Percentiles rank a stretch among this genome's conserved stretches.
Conservation (phyloP, 2,113 vertebrate genomes). For the Nematolebias whitei region DNA sequence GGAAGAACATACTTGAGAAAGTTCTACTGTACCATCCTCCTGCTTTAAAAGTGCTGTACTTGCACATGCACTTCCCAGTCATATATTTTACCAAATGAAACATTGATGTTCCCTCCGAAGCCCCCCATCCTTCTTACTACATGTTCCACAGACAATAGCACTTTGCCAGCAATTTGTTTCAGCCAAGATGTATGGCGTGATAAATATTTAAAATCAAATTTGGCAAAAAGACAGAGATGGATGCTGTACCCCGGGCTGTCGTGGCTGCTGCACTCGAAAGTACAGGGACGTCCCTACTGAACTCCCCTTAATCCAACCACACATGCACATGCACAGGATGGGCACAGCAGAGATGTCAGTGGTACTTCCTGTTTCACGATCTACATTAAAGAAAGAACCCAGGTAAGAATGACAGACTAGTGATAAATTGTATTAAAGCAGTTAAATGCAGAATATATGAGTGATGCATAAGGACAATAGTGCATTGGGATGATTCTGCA, state of each 20-base stretch:
- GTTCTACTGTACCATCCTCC: slow-evolving; percentile 62
- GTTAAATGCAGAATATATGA: not conserved
- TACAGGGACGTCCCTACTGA: slow-evolving; percentile 52
- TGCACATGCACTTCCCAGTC: slow-evolving; percentile 80
- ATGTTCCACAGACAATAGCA: slow-evolving; percentile 95
- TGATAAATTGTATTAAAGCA: not conserved
- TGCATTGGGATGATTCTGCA: not conserved
- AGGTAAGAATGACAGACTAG: not conserved
- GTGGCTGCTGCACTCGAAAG: slow-evolving; percentile 74
- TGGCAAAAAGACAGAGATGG: slow-evolving; percentile 99
- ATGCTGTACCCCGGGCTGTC: slow-evolving; percentile 86
- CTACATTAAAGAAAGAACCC: slow-evolving; percentile 21
- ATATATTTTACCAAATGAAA: slow-evolving; percentile 98
- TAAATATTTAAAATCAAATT: slow-evolving; percentile 99
- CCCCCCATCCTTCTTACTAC: slow-evolving; percentile 93
- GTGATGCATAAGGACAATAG: too few relatives aligned
- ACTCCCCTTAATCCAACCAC: slow-evolving; percentile 22
- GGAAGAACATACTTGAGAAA: slow-evolving; percentile 41
- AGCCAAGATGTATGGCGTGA: slow-evolving; percentile 96
- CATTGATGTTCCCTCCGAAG: slow-evolving; percentile 98
- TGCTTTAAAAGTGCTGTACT: slow-evolving; percentile 78
- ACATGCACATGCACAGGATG: slow-evolving; percentile 1
- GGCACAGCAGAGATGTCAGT: slow-evolving; percentile 1
- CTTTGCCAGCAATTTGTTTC: slow-evolving; percentile 97
- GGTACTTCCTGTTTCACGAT: slow-evolving; percentile 4